Evolutionary conservation across 2,888 invertebrate species (phyloP), one percentile per base, ranked within the genome.

Genomic region (Scrobipalpa atriplicella): DNA sequence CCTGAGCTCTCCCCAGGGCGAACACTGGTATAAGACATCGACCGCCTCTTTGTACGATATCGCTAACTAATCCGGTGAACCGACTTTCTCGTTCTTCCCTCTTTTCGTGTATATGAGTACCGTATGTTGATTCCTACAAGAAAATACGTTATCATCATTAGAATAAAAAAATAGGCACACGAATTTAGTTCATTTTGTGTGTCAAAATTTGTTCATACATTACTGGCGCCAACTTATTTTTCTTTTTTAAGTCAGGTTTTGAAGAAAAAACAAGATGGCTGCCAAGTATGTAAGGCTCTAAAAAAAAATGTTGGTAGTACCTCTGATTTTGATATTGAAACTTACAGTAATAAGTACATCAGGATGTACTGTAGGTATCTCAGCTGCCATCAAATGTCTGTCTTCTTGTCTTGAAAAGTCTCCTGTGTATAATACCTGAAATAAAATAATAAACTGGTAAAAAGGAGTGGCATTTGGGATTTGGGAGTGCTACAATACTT

Each of bases 381-480:
- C 99, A 0, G 99, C 99, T 0, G 99, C 98, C 98, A 99, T 99
- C 75, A 99, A 94, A 95, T 99, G 99, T 9, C 99, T 93, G 90
- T 99, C 99, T 87, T 99, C 99, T 90, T 99, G 98, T 61, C 99
- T 93, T 1, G 99, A 99, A 85, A 99, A 99, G 82, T 99, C 99
- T 0, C 99, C 99, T 0, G 99, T 99, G 83, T 99, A 99, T 13
- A 99, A 89, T 69, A 98, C 94, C 94, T 95, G 77, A 0, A 75
- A 78, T 47, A 39, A 16, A n/a, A n/a, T n/a, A n/a, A n/a, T n/a
- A n/a, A n/a, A n/a, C n/a, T n/a, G n/a, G n/a, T n/a, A n/a, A n/a
- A n/a, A n/a, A 51, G 6, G 0, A 16, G 3, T 0, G 8, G 11
- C 6, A 19, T 19, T 21, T 18, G 19, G 8, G 19, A 9, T 18